Evolutionary conservation across 2,888 invertebrate species (phyloP).

Genomic region (Lycia hirtaria): DNA sequence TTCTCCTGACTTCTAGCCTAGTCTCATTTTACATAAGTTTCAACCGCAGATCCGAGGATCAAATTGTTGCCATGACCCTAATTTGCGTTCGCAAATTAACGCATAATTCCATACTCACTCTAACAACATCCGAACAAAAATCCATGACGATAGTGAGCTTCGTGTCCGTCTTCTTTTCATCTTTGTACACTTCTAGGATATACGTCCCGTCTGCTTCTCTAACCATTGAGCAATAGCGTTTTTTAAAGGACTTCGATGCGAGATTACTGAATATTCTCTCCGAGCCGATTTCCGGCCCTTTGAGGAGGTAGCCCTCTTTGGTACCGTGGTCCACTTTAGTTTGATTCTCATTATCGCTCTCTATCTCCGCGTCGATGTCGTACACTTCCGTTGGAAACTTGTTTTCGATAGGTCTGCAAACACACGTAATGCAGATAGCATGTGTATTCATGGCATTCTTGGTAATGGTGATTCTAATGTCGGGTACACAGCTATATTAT

Average conservation of each 20-base stretch:
- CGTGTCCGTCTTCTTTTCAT: slow-evolving; percentile 95
- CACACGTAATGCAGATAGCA: slow-evolving; percentile 30
- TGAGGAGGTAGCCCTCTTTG: slow-evolving; percentile 95
- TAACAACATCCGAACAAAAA: slow-evolving; percentile 95
- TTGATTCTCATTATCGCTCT: slow-evolving; percentile 91
- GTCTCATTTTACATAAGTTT: background rate
- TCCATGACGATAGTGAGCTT: slow-evolving; percentile 97
- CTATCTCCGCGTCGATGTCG: slow-evolving; percentile 95
- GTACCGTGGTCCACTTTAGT: slow-evolving; percentile 91
- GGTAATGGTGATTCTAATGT: slow-evolving; percentile 13
- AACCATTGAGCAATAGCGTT: slow-evolving; percentile 94
- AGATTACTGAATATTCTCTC: slow-evolving; percentile 96
- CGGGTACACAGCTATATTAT: too few species aligned
- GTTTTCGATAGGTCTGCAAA: slow-evolving; percentile 66
- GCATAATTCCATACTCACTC: slow-evolving; percentile 79
- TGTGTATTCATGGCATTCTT: slow-evolving; percentile 12
- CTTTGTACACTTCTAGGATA: slow-evolving; percentile 96
- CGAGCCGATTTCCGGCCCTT: slow-evolving; percentile 95
- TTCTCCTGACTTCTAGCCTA: slow-evolving; percentile 12
- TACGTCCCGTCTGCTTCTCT: slow-evolving; percentile 96
- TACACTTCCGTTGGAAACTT: slow-evolving; percentile 91
- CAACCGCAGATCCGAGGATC: background rate
- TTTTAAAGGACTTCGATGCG: slow-evolving; percentile 96
- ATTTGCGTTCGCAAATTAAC: slow-evolving; percentile 17
- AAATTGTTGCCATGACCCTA: slow-evolving; percentile 21